Conservation (phyloP, 92 coral and sea anemone genomes). For the Hydrozoanthus gracilis region DNA sequence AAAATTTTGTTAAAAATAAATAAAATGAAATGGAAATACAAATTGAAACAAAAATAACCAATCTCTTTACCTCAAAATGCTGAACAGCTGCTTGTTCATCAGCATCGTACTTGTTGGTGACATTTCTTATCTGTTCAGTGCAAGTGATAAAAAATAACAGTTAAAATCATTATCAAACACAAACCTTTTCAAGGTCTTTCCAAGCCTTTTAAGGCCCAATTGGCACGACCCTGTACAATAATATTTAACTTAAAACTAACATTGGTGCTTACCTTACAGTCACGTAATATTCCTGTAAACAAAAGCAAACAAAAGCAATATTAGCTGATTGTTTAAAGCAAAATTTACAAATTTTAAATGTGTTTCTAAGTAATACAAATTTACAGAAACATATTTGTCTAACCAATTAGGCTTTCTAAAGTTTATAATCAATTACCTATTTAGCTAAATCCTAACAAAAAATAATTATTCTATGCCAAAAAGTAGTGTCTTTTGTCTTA, state of each 20-base stretch:
- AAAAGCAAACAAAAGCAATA: constrained; percentile 29
- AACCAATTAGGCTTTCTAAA: too few relatives aligned
- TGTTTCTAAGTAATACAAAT: neutral
- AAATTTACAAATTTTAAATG: neutral
- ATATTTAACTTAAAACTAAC: too few relatives aligned
- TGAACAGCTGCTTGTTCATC: constrained; percentile 96
- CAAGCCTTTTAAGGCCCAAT: too few relatives aligned
- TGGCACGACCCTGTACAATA: too few relatives aligned
- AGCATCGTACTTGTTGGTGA: constrained; percentile 88
- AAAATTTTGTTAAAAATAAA: too few relatives aligned
- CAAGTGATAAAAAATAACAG: neutral
- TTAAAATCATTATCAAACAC: neutral
- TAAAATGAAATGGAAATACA: too few relatives aligned
- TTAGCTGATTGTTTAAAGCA: neutral
- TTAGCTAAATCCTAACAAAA: too few relatives aligned
- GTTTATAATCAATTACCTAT: too few relatives aligned
- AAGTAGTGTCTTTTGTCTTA: too few relatives aligned
- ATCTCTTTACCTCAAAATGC: constrained; percentile 84
- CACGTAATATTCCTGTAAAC: constrained; percentile 79
- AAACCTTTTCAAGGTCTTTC: neutral
- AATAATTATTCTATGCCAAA: too few relatives aligned
- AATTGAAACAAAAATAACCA: neutral
- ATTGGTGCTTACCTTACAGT: constrained; percentile 82
- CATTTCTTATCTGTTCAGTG: constrained; percentile 77
- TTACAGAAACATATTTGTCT: neutral